Evolutionary conservation across 2,888 invertebrate genomes (phyloP).

Genomic region (Idaea dimidiata): DNA sequence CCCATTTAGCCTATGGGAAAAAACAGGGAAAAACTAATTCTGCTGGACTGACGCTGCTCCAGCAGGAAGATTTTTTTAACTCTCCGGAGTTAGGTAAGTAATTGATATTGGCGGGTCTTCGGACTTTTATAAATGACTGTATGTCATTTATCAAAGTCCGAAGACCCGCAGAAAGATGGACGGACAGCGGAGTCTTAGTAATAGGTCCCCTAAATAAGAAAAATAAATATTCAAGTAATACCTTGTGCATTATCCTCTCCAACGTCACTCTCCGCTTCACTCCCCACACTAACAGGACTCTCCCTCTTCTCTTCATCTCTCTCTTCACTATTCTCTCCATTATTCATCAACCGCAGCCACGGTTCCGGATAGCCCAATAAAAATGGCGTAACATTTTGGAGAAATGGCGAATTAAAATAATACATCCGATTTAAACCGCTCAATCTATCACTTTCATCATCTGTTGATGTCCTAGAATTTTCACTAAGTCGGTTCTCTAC

Average conservation of each 20-base stretch:
- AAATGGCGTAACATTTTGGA: constrained; percentile 71
- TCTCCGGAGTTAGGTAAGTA: no score
- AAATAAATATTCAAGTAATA: constrained; percentile 27
- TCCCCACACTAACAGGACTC: constrained; percentile 73
- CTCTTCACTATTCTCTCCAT: constrained; percentile 44
- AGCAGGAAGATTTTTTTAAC: no score
- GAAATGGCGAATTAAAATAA: constrained; percentile 69
- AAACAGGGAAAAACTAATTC: no score
- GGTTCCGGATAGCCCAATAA: constrained; percentile 71
- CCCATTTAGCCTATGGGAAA: no score
- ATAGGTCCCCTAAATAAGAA: no score
- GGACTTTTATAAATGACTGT: no score
- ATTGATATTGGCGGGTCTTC: no score
- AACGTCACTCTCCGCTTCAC: constrained; percentile 68
- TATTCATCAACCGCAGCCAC: constrained; percentile 64
- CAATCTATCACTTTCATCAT: constrained; percentile 59
- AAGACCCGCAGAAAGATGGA: no score
- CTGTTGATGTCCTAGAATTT: constrained; percentile 66
- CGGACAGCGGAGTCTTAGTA: no score
- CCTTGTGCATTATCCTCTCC: constrained; percentile 70
- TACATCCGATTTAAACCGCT: constrained; percentile 70
- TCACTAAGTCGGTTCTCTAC: constrained; percentile 70
- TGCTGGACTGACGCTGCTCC: no score
- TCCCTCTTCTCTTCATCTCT: constrained; percentile 64
- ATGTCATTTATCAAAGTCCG: no score